Evolutionary conservation across 2,888 invertebrate species (phyloP).

Genomic region (Xanthorhoe spadicearia): DNA sequence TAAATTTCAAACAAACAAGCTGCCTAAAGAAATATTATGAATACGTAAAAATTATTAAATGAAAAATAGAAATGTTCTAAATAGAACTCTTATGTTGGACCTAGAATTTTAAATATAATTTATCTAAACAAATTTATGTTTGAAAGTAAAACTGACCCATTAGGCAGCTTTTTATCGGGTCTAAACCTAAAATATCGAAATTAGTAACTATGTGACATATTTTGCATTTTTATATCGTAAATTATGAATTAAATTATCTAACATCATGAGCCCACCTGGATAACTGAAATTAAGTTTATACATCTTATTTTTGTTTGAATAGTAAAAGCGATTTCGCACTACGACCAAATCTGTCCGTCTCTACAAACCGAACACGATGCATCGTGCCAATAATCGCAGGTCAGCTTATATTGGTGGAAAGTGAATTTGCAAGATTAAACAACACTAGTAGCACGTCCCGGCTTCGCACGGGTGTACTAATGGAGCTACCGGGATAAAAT

Average conservation of each 20-base stretch:
- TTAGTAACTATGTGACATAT: conserved; percentile 26
- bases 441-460: no score
- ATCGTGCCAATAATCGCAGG: no score
- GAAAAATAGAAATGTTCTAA: not conserved
- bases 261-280: conserved; percentile 29
- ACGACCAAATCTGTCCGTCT: no score
- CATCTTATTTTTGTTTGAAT: conserved; percentile 25
- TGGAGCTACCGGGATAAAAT: no score
- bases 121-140: not conserved
- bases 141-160: not conserved
- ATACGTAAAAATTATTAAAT: not conserved
- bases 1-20: conserved; percentile 3
- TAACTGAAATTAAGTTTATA: conserved; percentile 12
- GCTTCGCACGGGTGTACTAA: no score
- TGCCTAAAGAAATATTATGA: conserved; percentile 9
- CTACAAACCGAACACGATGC: no score
- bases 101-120: not conserved
- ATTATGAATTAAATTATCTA: conserved; percentile 17
- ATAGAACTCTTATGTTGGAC: not conserved
- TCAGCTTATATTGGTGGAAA: no score
- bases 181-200: conserved; percentile 13
- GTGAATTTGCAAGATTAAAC: no score
- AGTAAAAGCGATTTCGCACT: not conserved
- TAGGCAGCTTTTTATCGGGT: conserved; percentile 23
- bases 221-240: conserved; percentile 35